phyloP scores from a whole-genome alignment of 1,140 invertebrate species.

The Sarcophaga bullata region DNA sequence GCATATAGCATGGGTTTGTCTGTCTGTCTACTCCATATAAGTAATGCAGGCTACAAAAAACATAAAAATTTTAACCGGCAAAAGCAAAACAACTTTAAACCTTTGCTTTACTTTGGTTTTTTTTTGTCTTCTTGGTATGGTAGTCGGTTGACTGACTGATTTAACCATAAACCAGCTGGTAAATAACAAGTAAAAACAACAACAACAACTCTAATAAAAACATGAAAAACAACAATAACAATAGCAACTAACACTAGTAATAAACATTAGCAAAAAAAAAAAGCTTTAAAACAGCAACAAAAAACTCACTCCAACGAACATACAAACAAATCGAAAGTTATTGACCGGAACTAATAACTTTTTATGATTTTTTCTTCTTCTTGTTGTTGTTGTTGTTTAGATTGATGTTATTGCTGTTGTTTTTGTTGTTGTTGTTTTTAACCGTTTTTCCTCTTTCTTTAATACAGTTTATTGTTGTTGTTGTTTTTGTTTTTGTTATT shows the following conservation, averaged over 20 bases:
- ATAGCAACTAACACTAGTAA: no score
- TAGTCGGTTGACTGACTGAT: slow-evolving; percentile 3
- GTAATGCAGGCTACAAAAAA: no score
- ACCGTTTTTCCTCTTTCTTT: not conserved
- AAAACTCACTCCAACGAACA: not conserved
- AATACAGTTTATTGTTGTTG: no score
- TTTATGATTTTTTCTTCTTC: slow-evolving; percentile 35
- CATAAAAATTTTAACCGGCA: not conserved
- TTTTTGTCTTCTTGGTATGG: not conserved
- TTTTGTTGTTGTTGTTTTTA: not conserved
- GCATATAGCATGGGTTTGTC: no score
- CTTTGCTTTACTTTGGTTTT: not conserved
- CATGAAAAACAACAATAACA: no score
- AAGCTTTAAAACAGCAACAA: not conserved
- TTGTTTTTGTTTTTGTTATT: not conserved
- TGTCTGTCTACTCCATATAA: no score
- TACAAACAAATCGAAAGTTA: slow-evolving; percentile 48
- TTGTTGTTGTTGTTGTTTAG: not conserved
- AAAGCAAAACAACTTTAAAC: slow-evolving; percentile 9
- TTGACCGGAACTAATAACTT: slow-evolving; percentile 49
- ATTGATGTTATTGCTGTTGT: not conserved
- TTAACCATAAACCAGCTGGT: slow-evolving; percentile 18
- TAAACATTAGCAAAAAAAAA: no score
- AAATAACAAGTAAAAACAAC: slow-evolving; percentile 10
- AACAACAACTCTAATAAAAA: not conserved